Conservation (phyloP, 2,113 vertebrate species). For the Rhineura floridana region DNA sequence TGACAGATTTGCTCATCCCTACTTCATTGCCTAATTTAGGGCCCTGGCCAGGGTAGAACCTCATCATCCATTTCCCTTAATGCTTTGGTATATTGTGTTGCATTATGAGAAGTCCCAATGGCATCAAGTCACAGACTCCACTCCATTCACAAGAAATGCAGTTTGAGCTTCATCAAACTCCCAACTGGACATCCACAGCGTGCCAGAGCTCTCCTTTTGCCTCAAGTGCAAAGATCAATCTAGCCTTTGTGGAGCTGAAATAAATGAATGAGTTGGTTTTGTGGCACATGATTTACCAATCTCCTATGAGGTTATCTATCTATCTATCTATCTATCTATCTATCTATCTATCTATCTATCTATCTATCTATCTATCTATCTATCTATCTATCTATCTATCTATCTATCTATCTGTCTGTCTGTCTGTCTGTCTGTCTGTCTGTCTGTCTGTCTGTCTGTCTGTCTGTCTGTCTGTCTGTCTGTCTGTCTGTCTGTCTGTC, state of each 20-base stretch:
- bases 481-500: too few species aligned
- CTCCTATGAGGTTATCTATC: too few species aligned
- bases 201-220: background rate
- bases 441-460: too few species aligned
- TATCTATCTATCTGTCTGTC: too few species aligned
- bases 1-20: too few species aligned
- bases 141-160: background rate
- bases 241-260: background rate
- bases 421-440: too few species aligned
- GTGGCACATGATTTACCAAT: background rate
- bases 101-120: background rate
- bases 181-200: accelerated
- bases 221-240: background rate
- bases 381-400: too few species aligned
- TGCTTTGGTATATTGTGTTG: background rate
- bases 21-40: background rate
- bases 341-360: too few species aligned
- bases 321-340: too few species aligned
- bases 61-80: accelerated
- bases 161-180: background rate
- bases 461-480: too few species aligned
- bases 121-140: background rate
- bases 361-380: too few species aligned
- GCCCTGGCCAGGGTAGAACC: background rate
- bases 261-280: background rate